phyloP scores from a whole-genome alignment of 2,797 vertebrate species.

The Clarias platycephalus region DNA sequence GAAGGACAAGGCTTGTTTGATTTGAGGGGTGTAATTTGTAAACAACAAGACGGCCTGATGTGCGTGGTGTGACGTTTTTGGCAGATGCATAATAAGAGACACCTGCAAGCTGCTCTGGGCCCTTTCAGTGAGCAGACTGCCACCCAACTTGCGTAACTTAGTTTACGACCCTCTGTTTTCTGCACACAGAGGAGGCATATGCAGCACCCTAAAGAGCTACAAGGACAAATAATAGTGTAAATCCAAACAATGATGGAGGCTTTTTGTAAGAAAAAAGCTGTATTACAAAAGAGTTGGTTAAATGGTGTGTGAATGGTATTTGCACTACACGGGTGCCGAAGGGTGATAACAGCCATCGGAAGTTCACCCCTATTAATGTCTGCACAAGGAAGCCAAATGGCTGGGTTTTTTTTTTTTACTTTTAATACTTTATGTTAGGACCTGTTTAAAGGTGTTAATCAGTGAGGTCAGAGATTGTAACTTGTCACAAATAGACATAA shows the following conservation, averaged over 20 bases:
- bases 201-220: constrained; percentile 52
- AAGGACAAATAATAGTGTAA: constrained; percentile 45
- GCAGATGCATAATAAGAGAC: constrained; percentile 62
- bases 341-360: constrained; percentile 49
- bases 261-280: constrained; percentile 15
- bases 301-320: constrained; percentile 47
- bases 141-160: constrained; percentile 29
- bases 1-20: constrained; percentile 38
- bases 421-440: constrained; percentile 18
- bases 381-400: constrained; percentile 12
- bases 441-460: constrained; percentile 22
- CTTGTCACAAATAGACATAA: constrained; percentile 38
- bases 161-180: constrained; percentile 33
- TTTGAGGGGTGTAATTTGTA: constrained; percentile 49
- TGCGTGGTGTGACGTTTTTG: constrained; percentile 38
- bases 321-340: constrained; percentile 44
- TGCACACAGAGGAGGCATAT: constrained; percentile 39
- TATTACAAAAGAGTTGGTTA: constrained; percentile 8
- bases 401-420: constrained; percentile 12
- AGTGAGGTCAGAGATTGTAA: background rate
- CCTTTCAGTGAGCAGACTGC: constrained; percentile 49
- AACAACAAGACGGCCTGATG: constrained; percentile 33
- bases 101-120: constrained; percentile 59
- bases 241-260: constrained; percentile 22
- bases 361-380: constrained; percentile 23